phyloP scores from a whole-genome alignment of 2,113 vertebrate genomes.

The Phyllopteryx taeniolatus region DNA sequence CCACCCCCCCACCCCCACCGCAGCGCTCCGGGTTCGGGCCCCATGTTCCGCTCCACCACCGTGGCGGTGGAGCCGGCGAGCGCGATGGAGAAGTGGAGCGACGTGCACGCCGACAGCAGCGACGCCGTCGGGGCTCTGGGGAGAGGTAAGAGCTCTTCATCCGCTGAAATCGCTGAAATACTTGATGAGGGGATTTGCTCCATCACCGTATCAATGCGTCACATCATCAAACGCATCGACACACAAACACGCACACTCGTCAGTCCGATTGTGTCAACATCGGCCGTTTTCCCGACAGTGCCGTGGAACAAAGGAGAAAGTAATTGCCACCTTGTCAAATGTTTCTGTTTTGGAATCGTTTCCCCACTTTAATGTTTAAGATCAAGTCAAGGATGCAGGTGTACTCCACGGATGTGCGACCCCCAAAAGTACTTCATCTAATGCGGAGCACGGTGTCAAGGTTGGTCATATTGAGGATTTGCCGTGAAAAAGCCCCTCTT shows the following conservation, averaged over 20 bases:
- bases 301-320: too few relatives aligned
- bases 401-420: background rate
- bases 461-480: background rate
- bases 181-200: conserved; percentile 47
- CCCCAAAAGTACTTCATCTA: background rate
- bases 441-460: background rate
- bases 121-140: conserved; percentile 2
- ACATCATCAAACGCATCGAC: background rate
- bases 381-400: background rate
- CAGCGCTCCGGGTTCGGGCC: conserved; percentile 65
- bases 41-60: conserved; percentile 70
- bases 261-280: too few relatives aligned
- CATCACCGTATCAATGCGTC: too few relatives aligned
- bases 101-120: conserved; percentile 13
- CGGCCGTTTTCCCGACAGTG: too few relatives aligned
- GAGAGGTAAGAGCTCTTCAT: conserved; percentile 42
- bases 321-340: too few relatives aligned
- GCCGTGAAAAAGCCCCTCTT: background rate
- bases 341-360: too few relatives aligned
- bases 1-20: too few relatives aligned
- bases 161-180: conserved; percentile 38
- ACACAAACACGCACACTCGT: too few relatives aligned
- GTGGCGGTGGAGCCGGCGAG: conserved; percentile 56
- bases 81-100: conserved; percentile 38
- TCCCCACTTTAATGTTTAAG: too few relatives aligned